These are phyloP conservation scores for Mimumesa dahlbomi DNA, from an alignment of 2,888 invertebrate genomes.

Conservation along the genomic window DNA sequence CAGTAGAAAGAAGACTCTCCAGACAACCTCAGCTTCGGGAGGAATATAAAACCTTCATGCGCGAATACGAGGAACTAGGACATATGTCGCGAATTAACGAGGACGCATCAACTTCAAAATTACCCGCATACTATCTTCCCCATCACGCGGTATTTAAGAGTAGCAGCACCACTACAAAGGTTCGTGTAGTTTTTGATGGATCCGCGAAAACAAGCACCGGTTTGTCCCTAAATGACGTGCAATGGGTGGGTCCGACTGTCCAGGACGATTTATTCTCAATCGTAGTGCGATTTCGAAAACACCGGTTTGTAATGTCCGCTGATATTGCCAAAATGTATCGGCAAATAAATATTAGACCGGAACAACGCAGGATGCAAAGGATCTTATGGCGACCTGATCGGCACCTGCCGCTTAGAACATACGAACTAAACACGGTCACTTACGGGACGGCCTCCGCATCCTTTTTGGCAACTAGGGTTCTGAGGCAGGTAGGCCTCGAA, in stretches of 20 bases:
- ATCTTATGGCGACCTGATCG: background rate
- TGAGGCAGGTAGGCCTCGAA: background rate
- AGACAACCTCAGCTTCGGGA: background rate
- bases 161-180: background rate
- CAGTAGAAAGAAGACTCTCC: background rate
- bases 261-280: slow-evolving; percentile 12
- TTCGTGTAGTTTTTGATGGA: slow-evolving; percentile 12
- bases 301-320: background rate
- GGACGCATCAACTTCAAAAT: background rate
- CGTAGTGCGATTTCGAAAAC: background rate
- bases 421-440: background rate
- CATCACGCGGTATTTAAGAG: slow-evolving; percentile 16
- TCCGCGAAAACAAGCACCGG: background rate
- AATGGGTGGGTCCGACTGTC: background rate
- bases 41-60: slow-evolving; percentile 12
- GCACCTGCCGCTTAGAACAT: background rate
- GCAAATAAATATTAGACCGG: background rate
- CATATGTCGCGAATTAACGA: slow-evolving; percentile 4
- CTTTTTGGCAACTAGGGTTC: background rate
- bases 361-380: background rate
- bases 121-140: background rate
- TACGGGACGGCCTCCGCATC: slow-evolving; percentile 11
- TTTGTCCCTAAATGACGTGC: slow-evolving; percentile 3
- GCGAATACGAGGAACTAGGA: slow-evolving; percentile 1
- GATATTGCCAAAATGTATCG: slow-evolving; percentile 6